These are phyloP conservation scores for Catocala nupta DNA, from an alignment of 2,888 invertebrate species.

Conservation along the genomic window DNA sequence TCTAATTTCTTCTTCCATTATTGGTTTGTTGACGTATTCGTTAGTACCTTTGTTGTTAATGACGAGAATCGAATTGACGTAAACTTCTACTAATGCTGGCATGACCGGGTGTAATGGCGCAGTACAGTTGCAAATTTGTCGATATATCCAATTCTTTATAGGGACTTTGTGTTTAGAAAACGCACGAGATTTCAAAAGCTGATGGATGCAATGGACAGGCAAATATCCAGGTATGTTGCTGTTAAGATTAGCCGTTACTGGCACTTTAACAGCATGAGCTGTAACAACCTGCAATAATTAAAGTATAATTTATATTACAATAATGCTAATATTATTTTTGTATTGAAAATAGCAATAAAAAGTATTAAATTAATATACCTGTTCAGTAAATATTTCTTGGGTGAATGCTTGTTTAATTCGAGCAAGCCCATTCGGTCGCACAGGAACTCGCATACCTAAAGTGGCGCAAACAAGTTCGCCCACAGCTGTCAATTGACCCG, in stretches of 20 bases:
- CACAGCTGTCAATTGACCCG: conserved; percentile 97
- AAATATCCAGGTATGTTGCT: conserved; percentile 96
- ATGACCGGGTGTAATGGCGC: conserved; percentile 97
- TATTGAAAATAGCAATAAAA: too few relatives aligned
- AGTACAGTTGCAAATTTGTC: conserved; percentile 95
- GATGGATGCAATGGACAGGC: conserved; percentile 98
- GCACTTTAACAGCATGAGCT: conserved; percentile 97
- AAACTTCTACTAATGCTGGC: conserved; percentile 97
- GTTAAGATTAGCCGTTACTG: conserved; percentile 96
- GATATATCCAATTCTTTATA: conserved; percentile 98
- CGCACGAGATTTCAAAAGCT: conserved; percentile 96
- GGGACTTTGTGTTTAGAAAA: conserved; percentile 98
- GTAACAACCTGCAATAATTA: conserved; percentile 91
- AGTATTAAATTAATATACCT: conserved; percentile 81
- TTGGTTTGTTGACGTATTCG: conserved; percentile 96
- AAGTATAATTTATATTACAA: not conserved
- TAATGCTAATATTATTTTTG: too few relatives aligned
- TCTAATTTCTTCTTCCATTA: conserved; percentile 96
- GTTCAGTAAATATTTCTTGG: conserved; percentile 98
- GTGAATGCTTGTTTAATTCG: conserved; percentile 97
- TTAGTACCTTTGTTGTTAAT: conserved; percentile 88
- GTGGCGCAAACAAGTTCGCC: conserved; percentile 97
- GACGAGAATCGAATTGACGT: conserved; percentile 96
- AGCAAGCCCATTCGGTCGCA: conserved; percentile 94
- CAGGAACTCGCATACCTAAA: conserved; percentile 97